Evolutionary conservation across 2,113 vertebrate species (phyloP).

Genomic region (Emydocephalus ijimae): DNA sequence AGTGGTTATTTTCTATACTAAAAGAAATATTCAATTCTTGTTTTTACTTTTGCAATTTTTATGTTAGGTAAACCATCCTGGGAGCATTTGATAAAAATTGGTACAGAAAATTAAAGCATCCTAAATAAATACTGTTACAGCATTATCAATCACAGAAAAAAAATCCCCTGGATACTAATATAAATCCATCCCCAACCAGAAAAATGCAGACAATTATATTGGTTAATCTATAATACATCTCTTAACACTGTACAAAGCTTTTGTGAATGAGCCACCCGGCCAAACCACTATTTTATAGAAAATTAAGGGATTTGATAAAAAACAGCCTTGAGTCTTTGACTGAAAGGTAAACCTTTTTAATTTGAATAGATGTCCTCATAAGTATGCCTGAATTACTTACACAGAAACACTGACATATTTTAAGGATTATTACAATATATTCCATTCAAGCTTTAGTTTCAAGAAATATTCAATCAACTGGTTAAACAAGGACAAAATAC

Average conservation of each 20-base stretch:
- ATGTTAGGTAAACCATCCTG: not conserved
- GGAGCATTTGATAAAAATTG: not conserved
- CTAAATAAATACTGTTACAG: not conserved
- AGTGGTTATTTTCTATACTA: not conserved
- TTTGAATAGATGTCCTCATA: slow-evolving; percentile 65
- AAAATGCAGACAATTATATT: not conserved
- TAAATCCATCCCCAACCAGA: not conserved
- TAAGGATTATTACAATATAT: slow-evolving; percentile 73
- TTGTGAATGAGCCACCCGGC: not conserved
- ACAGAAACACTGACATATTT: slow-evolving; percentile 76
- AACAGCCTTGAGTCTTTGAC: slow-evolving; percentile 69
- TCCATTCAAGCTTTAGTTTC: slow-evolving; percentile 78
- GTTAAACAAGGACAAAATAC: slow-evolving; percentile 46
- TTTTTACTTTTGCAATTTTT: not conserved
- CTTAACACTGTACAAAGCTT: not conserved
- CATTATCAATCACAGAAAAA: not conserved
- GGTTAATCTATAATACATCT: not conserved
- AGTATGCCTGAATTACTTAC: slow-evolving; percentile 73
- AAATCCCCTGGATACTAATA: not conserved
- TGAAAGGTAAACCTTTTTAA: slow-evolving; percentile 77
- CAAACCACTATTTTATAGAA: slow-evolving; percentile 16
- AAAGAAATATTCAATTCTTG: not conserved
- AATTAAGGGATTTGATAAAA: slow-evolving; percentile 48
- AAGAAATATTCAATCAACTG: slow-evolving; percentile 74
- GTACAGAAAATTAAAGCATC: not conserved